A percentile compares a stretch with the other conserved stretches of the same genome.
Conservation (phyloP, 37 sponge, comb jelly and placozoan species). For the Crambe crambe region DNA sequence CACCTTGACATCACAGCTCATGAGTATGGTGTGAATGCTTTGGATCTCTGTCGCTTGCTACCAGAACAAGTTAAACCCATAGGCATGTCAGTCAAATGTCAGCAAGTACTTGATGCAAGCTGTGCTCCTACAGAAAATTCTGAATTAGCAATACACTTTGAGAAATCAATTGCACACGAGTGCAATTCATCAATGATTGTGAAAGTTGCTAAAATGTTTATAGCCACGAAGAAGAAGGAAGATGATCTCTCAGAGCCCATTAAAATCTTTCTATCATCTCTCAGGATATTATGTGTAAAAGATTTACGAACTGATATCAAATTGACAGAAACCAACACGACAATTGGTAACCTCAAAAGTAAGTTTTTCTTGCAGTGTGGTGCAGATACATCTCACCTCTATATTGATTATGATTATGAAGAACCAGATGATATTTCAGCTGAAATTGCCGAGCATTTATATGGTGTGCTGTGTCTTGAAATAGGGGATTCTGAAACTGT, state of each 20-base stretch:
- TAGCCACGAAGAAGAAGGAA: background rate
- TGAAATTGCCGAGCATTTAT: background rate
- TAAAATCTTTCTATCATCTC: background rate
- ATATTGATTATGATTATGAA: background rate
- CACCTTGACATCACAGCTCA: background rate
- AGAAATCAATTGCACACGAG: too few species aligned
- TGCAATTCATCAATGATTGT: too few species aligned
- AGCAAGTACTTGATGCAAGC: too few species aligned
- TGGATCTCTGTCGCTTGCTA: slow-evolving; percentile 7
- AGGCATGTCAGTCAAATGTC: too few species aligned
- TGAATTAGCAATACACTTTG: background rate
- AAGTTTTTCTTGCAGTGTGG: background rate
- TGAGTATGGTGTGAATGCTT: background rate
- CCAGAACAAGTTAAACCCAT: too few species aligned
- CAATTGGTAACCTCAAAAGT: background rate
- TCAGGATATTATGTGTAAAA: background rate
- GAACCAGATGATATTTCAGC: too few species aligned
- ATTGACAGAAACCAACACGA: background rate
- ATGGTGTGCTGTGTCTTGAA: background rate
- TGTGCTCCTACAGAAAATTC: background rate
- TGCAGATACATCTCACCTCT: background rate
- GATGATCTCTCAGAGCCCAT: background rate
- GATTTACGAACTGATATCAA: slow-evolving; percentile 10
- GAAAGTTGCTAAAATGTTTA: too few species aligned
- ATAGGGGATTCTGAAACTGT: background rate